Percentiles rank a stretch among this genome's conserved stretches.
Evolutionary conservation across 2,113 vertebrate species (phyloP).

Genomic region (Ciconia boyciana): DNA sequence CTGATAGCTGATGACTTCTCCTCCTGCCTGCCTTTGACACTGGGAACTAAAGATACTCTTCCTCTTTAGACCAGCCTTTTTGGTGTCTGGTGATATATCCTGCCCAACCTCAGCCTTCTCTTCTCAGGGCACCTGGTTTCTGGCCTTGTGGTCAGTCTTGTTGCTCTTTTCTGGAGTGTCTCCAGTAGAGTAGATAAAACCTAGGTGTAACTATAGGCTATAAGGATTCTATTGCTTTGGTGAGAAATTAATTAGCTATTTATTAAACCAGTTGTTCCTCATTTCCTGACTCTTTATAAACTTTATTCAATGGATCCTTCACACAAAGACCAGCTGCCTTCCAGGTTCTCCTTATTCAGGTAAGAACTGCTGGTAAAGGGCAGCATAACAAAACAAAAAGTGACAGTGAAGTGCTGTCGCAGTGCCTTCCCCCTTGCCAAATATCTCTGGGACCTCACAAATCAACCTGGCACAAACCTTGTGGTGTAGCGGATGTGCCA

Average conservation of each 20-base stretch:
- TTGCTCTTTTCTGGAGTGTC: background rate
- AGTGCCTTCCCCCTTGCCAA: background rate
- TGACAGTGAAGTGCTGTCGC: background rate
- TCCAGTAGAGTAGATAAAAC: background rate
- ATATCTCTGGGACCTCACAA: background rate
- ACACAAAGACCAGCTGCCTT: background rate
- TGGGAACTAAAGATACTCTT: background rate
- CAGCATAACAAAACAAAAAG: background rate
- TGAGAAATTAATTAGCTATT: background rate
- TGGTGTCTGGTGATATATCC: background rate
- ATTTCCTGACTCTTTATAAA: background rate
- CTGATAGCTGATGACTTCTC: background rate
- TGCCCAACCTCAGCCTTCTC: background rate
- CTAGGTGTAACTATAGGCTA: background rate
- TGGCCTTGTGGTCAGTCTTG: background rate
- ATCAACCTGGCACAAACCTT: background rate
- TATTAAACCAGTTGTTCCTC: background rate
- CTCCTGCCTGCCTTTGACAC: too few species aligned
- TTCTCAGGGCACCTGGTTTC: background rate
- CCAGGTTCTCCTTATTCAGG: background rate
- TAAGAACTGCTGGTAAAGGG: background rate
- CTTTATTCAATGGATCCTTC: background rate
- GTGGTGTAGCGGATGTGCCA: background rate
- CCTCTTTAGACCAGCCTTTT: background rate
- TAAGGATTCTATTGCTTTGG: background rate